phyloP scores from a whole-genome alignment of 2,888 invertebrate species.

The Deilephila elpenor region DNA sequence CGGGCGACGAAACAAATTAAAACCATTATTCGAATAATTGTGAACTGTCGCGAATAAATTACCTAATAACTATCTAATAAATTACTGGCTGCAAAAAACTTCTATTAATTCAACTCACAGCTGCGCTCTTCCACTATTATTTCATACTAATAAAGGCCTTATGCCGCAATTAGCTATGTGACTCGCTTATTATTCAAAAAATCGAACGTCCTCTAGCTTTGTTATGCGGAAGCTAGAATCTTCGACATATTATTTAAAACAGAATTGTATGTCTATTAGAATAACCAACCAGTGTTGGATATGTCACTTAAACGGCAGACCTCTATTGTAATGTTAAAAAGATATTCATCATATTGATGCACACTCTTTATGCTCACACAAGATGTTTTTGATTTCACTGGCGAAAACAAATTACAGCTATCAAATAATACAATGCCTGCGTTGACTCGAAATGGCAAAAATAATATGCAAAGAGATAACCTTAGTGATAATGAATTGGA shows the following conservation, averaged over 20 bases:
- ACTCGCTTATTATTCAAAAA: not conserved
- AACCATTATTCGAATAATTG: not conserved
- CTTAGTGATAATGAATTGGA: constrained; percentile 52
- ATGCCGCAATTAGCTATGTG: not conserved
- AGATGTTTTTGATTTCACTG: constrained; percentile 51
- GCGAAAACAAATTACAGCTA: constrained; percentile 50
- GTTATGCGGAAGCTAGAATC: not conserved
- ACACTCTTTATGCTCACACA: constrained; percentile 48
- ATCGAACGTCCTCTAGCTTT: not conserved
- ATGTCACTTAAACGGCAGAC: constrained; percentile 60
- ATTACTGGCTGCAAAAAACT: constrained; percentile 28
- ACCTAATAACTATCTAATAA: constrained; percentile 41
- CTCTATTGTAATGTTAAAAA: constrained; percentile 70
- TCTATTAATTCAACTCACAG: not conserved
- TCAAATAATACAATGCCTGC: constrained; percentile 41
- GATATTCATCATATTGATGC: constrained; percentile 65
- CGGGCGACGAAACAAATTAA: not conserved
- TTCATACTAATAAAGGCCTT: not conserved
- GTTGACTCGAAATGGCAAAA: constrained; percentile 38
- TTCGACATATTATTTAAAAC: not conserved
- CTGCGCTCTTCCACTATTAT: not conserved
- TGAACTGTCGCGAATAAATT: not conserved
- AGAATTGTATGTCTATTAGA: not conserved
- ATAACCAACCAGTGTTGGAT: not conserved
- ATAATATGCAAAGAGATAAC: constrained; percentile 52